Evolutionary conservation across 2,113 vertebrate species (phyloP).

Genomic region (Zonotrichia leucophrys): DNA sequence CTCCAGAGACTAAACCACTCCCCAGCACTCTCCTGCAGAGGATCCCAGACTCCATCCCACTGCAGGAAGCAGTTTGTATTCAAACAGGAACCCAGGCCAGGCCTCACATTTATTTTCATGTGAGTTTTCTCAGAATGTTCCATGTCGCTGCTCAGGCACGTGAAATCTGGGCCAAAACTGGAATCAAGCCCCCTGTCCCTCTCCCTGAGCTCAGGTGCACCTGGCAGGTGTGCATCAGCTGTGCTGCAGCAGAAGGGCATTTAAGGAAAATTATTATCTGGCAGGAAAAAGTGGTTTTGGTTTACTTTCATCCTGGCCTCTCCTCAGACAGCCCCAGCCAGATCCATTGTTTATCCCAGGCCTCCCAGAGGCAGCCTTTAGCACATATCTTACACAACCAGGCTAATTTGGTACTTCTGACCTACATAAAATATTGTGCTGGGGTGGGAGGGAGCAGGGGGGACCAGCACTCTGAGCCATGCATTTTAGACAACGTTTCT

Average conservation of each 20-base stretch:
- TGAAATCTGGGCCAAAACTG: background rate
- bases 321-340: background rate
- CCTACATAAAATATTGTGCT: slow-evolving; percentile 6
- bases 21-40: background rate
- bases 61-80: background rate
- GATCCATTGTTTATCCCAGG: background rate
- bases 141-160: background rate
- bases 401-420: slow-evolving; percentile 42
- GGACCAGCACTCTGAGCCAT: background rate
- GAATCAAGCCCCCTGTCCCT: background rate
- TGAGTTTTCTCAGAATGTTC: background rate
- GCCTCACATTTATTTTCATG: background rate
- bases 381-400: slow-evolving; percentile 31
- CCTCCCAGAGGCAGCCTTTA: background rate
- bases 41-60: background rate
- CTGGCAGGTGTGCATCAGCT: background rate
- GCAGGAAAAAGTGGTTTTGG: background rate
- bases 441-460: background rate
- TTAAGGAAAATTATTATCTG: background rate
- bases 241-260: background rate
- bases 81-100: background rate
- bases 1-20: background rate
- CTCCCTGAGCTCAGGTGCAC: background rate
- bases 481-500: background rate
- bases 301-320: background rate